These are phyloP conservation scores for Genyomyrus donnyi DNA, from an alignment of 2,113 vertebrate species.

Conservation along the genomic window DNA sequence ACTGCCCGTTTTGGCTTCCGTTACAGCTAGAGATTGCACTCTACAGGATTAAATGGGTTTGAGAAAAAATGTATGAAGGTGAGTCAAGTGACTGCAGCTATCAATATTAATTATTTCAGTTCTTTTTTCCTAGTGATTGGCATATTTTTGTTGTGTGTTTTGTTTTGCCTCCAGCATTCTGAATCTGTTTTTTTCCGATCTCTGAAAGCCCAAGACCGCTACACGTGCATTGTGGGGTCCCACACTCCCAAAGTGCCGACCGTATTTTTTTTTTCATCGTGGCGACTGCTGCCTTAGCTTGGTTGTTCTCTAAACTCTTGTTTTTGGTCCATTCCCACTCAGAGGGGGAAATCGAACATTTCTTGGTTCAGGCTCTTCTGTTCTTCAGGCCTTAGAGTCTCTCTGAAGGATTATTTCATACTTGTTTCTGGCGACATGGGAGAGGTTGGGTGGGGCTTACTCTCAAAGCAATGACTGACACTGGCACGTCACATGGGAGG, in stretches of 20 bases:
- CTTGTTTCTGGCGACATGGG: neutral
- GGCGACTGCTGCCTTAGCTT: neutral
- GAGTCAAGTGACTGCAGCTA: neutral
- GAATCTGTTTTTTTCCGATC: neutral
- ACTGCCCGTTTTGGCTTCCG: neutral
- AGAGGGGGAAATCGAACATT: neutral
- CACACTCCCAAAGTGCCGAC: neutral
- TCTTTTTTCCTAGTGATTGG: neutral
- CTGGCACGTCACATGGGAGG: neutral
- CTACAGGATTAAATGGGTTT: neutral
- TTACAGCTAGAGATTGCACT: constrained; percentile 5
- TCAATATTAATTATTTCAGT: neutral
- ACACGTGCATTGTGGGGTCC: neutral
- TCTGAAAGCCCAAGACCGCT: neutral
- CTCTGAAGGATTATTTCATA: neutral
- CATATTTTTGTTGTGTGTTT: neutral
- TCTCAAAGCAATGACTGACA: neutral
- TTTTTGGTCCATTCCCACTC: neutral
- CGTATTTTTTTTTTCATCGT: neutral
- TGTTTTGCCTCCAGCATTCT: neutral
- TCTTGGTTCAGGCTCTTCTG: neutral
- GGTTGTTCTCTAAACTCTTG: neutral
- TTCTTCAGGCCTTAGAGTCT: neutral
- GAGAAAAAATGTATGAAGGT: neutral
- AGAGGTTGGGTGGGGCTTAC: neutral